phyloP scores from a whole-genome alignment of 2,113 vertebrate genomes.

The Platanista minor region DNA sequence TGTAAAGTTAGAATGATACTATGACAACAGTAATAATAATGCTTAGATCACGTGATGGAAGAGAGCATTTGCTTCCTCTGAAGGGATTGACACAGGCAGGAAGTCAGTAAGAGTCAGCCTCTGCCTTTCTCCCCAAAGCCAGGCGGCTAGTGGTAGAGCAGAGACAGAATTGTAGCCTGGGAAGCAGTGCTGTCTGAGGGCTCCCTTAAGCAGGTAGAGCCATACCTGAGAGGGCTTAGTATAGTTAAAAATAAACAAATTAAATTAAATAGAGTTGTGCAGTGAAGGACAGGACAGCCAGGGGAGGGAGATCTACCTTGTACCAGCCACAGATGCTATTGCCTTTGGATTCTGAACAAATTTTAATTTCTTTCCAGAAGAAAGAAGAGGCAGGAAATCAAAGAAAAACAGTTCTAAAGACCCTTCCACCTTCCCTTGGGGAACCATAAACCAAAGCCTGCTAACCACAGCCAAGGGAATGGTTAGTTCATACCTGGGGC shows the following conservation, averaged over 20 bases:
- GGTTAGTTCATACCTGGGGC: not conserved
- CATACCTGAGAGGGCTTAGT: not conserved
- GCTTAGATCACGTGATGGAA: fast-evolving
- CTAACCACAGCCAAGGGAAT: not conserved
- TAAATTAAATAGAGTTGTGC: not conserved
- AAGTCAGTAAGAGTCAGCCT: not conserved
- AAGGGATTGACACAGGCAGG: not conserved
- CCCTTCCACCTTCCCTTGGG: not conserved
- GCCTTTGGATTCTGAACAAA: not conserved
- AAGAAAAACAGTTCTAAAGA: conserved; percentile 23
- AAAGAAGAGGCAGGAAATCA: conserved; percentile 31
- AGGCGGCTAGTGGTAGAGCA: not conserved
- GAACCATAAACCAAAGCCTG: not conserved
- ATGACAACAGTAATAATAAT: not conserved
- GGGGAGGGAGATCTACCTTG: not conserved
- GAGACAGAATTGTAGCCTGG: not conserved
- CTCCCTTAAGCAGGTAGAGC: not conserved
- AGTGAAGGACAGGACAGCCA: not conserved
- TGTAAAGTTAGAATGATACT: not conserved
- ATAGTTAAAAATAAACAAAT: not conserved
- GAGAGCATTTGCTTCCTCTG: not conserved
- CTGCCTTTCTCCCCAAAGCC: not conserved
- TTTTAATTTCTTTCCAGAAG: not conserved
- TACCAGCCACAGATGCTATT: not conserved
- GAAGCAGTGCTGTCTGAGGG: fast-evolving